Evolutionary conservation across 2,797 vertebrate species (phyloP).

Genomic region (Enteromius treurensis): DNA sequence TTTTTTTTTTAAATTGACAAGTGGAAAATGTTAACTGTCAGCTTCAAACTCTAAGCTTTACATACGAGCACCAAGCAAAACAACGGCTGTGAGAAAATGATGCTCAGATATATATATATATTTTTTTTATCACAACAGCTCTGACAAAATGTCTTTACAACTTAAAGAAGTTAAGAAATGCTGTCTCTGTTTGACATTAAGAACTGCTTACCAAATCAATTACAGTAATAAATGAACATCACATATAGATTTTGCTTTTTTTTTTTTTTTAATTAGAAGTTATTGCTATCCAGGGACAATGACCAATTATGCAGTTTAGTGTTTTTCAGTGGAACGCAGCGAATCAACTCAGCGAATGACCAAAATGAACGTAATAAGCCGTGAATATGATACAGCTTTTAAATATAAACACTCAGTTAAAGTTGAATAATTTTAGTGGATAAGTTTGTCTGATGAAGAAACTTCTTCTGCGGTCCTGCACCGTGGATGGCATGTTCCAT

Average conservation of each 20-base stretch:
- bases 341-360: too few species aligned
- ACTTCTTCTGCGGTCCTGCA: neutral
- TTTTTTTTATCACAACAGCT: neutral
- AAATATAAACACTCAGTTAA: neutral
- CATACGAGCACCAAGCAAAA: neutral
- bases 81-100: neutral
- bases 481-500: slow-evolving; percentile 36
- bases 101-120: too few species aligned
- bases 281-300: neutral
- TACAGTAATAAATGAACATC: neutral
- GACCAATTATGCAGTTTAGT: neutral
- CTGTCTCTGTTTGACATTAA: neutral
- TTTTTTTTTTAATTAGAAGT: neutral
- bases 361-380: neutral
- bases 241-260: neutral
- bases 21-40: neutral
- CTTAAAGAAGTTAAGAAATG: neutral
- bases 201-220: neutral
- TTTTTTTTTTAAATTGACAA: neutral
- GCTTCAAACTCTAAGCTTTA: neutral
- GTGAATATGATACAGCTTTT: neutral
- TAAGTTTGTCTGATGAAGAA: neutral
- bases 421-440: neutral
- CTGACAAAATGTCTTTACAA: neutral
- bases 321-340: too few species aligned